Conservation (phyloP, 1,140 invertebrate genomes). For the Reticulitermes speratus region DNA sequence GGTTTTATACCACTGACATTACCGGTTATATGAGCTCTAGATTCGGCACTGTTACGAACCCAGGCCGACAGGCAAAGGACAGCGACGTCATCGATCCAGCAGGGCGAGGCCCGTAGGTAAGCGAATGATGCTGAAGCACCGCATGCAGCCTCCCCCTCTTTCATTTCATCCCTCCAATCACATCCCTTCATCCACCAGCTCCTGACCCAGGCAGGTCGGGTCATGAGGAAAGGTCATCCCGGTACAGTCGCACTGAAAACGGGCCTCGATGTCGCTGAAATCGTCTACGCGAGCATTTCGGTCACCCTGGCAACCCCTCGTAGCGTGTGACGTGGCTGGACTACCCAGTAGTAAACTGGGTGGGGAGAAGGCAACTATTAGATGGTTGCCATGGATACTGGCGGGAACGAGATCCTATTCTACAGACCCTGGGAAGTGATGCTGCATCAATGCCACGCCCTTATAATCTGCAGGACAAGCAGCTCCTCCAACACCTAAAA, state of each 20-base stretch:
- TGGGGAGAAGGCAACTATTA: background rate
- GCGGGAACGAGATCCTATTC: background rate
- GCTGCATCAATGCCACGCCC: background rate
- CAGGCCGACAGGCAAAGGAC: background rate
- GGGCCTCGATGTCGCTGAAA: background rate
- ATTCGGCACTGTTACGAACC: background rate
- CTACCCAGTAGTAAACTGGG: slow-evolving; percentile 4
- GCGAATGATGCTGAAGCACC: background rate
- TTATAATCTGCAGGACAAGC: background rate
- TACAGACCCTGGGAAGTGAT: background rate
- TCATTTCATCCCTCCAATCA: background rate
- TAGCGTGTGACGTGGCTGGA: background rate
- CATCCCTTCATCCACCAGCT: background rate
- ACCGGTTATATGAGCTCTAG: background rate
- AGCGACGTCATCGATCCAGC: background rate
- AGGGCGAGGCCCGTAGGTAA: background rate
- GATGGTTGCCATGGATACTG: background rate
- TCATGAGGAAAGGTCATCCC: slow-evolving; percentile 12
- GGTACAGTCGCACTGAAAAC: background rate
- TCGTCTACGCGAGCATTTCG: slow-evolving; percentile 7
- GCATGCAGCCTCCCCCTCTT: slow-evolving; percentile 1
- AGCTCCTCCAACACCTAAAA: background rate
- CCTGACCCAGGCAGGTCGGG: slow-evolving; percentile 9
- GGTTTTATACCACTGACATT: background rate
- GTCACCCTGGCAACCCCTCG: slow-evolving; percentile 5